Evolutionary conservation across 2,113 vertebrate species (phyloP), one percentile per base, ranked within the genome.

Genomic region (Tetrao urogallus): DNA sequence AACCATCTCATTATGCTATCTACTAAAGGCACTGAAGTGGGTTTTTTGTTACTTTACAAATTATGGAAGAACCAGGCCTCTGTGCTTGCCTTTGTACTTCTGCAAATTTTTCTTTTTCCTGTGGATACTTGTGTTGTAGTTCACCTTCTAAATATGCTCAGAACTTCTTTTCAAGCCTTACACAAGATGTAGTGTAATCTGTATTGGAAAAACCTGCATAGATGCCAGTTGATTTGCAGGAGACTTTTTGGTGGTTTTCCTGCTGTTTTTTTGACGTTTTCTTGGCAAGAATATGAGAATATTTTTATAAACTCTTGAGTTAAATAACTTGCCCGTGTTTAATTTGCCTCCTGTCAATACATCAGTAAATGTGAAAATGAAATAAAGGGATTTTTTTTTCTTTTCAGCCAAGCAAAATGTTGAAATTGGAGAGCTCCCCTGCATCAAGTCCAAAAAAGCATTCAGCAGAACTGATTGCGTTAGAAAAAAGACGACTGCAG

Each of bases 401-500:
- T 67, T 71, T 71, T 70, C 88, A 99, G 99, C 97, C 97, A 88
- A 97, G 85, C 81, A 99, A 99, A 97, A 96, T 98, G 78, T 97
- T 98, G 92, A 98, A 98, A 75, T 21, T 98, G 84, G 99, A 98
- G 17, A 91, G 50, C 21, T 95, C 97, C 6, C 96, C 97, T 42
- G 88, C 96, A n/a, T 97, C 96, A 77, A 98, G 97, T 86, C 98
- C 98, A 2, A 98, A 98, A 96, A 98, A 97, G 22, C 98, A 99
- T 97, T 99, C 99, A 69, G 98, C 98, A 7, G 99, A 99, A 93
- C 96, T 99, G 69, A 99, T 99, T 54, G 99, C 98, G 38, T 98
- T 98, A 78, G 98, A 98, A 97, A 99, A 99, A 96, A 98, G 98
- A 94, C 97, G 98, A 2, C 97, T 99, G 81, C 99, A 99, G 97